Evolutionary conservation across 2,113 vertebrate species (phyloP).

Genomic region (Fulica atra): DNA sequence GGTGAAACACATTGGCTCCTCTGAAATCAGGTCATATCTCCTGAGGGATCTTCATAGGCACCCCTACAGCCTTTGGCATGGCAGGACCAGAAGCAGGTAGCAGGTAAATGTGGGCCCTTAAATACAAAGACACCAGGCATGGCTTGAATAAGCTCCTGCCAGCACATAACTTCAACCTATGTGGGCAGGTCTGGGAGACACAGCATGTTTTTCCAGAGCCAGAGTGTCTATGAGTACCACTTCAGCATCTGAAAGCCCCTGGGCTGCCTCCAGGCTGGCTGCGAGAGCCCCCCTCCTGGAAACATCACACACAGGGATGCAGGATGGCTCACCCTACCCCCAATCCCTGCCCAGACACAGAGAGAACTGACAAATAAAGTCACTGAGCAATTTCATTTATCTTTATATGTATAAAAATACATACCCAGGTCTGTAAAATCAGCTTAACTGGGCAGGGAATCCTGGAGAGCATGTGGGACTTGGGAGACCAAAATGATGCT

Average conservation of each 20-base stretch:
- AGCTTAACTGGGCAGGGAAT: not conserved
- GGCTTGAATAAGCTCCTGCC: not conserved
- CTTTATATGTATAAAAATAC: not conserved
- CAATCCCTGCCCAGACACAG: not conserved
- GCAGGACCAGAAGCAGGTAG: not conserved
- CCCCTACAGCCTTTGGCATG: rapidly evolving
- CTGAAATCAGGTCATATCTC: not conserved
- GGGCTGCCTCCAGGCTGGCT: not conserved
- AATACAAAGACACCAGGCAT: not conserved
- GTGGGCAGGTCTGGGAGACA: not conserved
- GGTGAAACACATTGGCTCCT: not conserved
- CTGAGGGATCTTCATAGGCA: not conserved
- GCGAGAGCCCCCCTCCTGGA: not conserved
- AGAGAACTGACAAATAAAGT: not conserved
- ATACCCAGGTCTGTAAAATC: not conserved
- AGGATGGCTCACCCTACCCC: not conserved
- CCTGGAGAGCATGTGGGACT: not conserved
- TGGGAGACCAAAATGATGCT: not conserved
- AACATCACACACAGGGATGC: not conserved
- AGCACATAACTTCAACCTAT: not conserved
- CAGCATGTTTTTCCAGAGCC: rapidly evolving
- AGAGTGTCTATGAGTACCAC: not conserved
- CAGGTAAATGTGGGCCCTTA: rapidly evolving
- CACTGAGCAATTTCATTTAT: rapidly evolving
- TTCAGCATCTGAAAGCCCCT: not conserved